phyloP scores from a whole-genome alignment of 2,113 vertebrate species.

The Acrocephalus arundinaceus region DNA sequence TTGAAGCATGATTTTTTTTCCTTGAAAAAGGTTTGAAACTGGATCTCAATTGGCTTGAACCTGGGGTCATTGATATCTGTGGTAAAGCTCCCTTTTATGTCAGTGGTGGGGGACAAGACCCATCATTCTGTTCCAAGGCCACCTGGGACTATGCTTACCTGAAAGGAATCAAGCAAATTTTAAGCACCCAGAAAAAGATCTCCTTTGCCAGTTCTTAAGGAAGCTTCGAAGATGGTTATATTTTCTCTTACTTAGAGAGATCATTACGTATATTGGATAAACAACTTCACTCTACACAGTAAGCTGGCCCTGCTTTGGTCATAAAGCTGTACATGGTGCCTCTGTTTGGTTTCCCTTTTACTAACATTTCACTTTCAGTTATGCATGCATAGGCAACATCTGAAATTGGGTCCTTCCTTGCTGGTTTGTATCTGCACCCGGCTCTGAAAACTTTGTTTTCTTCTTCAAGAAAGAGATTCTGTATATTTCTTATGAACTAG shows the following conservation, averaged over 20 bases:
- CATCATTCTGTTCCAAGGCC: not conserved
- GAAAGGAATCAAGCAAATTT: not conserved
- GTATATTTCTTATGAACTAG: not conserved
- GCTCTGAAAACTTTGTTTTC: not conserved
- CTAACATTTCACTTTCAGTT: not conserved
- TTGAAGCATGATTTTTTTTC: not conserved
- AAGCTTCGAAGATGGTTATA: not conserved
- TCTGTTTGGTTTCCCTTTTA: slow-evolving; percentile 38
- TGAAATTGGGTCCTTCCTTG: not conserved
- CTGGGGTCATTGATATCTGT: not conserved
- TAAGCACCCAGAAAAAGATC: not conserved
- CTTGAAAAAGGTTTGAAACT: not conserved
- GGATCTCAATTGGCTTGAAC: not conserved
- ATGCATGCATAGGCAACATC: not conserved
- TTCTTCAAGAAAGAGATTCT: not conserved
- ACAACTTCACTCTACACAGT: not conserved
- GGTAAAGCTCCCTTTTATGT: not conserved
- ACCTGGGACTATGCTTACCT: not conserved
- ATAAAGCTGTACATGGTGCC: not conserved
- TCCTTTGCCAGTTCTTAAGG: not conserved
- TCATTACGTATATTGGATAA: not conserved
- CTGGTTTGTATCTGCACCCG: not conserved
- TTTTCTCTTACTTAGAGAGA: not conserved
- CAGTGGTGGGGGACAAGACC: not conserved
- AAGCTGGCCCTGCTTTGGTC: not conserved